These are phyloP conservation scores for Pachliopta kotzebuea DNA, from an alignment of 2,888 invertebrate species.

Conservation along the genomic window DNA sequence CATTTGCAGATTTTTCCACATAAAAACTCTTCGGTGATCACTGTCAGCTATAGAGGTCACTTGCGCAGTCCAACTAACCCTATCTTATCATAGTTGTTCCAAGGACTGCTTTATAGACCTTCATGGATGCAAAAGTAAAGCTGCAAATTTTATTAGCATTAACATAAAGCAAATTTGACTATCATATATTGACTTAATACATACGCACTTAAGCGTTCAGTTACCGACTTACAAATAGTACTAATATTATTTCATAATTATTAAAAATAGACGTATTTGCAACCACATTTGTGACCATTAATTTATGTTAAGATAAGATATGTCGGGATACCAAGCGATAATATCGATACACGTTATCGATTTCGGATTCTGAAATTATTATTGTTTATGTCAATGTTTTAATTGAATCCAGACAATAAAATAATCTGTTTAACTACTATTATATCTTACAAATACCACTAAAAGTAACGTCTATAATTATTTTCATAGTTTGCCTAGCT, in stretches of 20 bases:
- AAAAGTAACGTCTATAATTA: no score
- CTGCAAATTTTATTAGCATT: no score
- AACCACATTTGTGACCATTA: constrained; percentile 44
- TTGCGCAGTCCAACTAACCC: no score
- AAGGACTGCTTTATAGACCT: no score
- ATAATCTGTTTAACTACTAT: constrained; percentile 1
- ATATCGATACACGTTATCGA: constrained; percentile 44
- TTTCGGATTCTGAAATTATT: constrained; percentile 37
- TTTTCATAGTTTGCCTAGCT: no score
- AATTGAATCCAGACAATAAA: constrained; percentile 20
- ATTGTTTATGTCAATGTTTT: constrained; percentile 20
- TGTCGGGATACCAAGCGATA: constrained; percentile 46
- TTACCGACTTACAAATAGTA: not conserved
- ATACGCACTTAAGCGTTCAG: not conserved
- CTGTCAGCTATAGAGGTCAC: no score
- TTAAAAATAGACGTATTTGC: constrained; percentile 30
- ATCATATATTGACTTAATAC: no score
- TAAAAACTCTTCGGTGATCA: not conserved
- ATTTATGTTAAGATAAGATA: constrained; percentile 53
- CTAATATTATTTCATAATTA: not conserved
- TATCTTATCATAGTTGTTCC: no score
- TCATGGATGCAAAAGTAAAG: no score
- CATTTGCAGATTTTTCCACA: no score
- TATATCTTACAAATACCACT: not conserved
- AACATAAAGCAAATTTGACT: no score